Conservation (phyloP, 2,888 invertebrate species). For the Philonicus albiceps region DNA sequence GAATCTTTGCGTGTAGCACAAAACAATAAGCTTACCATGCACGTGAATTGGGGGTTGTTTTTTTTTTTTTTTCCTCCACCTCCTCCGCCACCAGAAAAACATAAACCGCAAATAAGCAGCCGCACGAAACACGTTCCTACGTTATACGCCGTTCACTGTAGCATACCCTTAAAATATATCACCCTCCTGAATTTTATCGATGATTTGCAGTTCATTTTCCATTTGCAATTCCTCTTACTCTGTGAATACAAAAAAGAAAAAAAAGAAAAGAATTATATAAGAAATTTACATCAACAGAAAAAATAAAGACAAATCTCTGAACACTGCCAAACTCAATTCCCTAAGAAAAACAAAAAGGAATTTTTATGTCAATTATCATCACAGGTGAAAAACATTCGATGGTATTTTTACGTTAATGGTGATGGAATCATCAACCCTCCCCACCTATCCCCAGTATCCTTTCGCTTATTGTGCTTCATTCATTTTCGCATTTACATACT, state of each 20-base stretch:
- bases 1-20: neutral
- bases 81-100: neutral
- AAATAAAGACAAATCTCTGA: neutral
- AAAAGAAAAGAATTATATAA: neutral
- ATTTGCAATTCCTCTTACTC: neutral
- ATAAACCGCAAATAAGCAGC: neutral
- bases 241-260: neutral
- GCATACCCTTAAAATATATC: neutral
- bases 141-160: neutral
- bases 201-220: neutral
- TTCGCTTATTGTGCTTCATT: neutral
- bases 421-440: neutral
- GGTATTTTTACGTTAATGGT: neutral
- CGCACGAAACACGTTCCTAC: neutral
- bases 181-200: neutral
- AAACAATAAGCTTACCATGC: neutral
- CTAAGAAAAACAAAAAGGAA: neutral
- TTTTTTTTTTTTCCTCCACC: neutral
- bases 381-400: slow-evolving; percentile 6
- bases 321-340: slow-evolving; percentile 24
- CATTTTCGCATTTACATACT: neutral
- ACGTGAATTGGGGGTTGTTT: too few relatives aligned
- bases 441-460: neutral
- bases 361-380: slow-evolving; percentile 24
- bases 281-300: neutral